Evolutionary conservation across 2,888 invertebrate genomes (phyloP), one percentile per base, ranked within the genome.

Genomic region (Cerceris rybyensis): DNA sequence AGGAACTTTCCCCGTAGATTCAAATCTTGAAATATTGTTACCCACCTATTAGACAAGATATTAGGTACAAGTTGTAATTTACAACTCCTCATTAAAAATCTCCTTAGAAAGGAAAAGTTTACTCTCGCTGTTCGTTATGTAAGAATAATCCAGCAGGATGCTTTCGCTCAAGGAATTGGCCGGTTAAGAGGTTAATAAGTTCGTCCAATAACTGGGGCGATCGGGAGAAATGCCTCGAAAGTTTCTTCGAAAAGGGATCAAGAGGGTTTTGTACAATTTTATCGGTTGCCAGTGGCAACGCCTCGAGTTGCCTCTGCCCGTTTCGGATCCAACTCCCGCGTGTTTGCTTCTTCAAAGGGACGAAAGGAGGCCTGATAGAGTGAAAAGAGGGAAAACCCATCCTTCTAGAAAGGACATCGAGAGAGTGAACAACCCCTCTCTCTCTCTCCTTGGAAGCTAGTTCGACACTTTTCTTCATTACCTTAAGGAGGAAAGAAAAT

Each of bases 241-340:
- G 82, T 84, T 81, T 80, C 83, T 64, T 67, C 76, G 83, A 85
- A 86, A 87, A 78, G 75, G 73, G 81, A 84, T 81, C 75, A 70
- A 70, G 78, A 85, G 86, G 85, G 86, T 86, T 86, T 80, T 83
- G 81, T 82, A 80, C 82, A 84, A 80, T 88, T 88, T 87, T 86
- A 88, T 88, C 87, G 85, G 89, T 89, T 88, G 88, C 88, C 84
- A 87, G 70, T 84, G 89, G 89, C 89, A 89, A 90, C 90, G 87
- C 85, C 86, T 85, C 82, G 77, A 80, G 79, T 84, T 83, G 78
- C 84, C 85, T 85, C 79, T 74, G 86, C 75, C 70, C 77, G 73
- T 66, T 28, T 69, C 64, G 70, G 65, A 61, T 42, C 66, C 59
- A 75, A 67, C 58, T 65, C 14, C 79, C 75, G 58, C 65, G 74